Conservation (phyloP, 2,888 invertebrate genomes). For the Phengaris alcon region DNA sequence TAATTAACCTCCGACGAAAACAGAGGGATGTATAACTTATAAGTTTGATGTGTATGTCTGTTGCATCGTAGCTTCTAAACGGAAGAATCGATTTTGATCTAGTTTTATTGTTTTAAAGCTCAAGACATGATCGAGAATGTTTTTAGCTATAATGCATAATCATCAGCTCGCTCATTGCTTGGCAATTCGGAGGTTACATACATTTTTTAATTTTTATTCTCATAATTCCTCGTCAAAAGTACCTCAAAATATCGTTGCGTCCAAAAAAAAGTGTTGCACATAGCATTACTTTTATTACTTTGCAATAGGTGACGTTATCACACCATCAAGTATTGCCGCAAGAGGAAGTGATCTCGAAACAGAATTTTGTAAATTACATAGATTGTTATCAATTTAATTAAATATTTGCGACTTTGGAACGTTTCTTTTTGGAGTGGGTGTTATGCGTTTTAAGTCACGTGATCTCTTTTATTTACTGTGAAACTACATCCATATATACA, state of each 20-base stretch:
- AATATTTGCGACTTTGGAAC: slow-evolving; percentile 21
- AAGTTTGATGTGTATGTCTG: no score
- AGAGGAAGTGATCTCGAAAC: slow-evolving; percentile 16
- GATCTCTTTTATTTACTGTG: neutral
- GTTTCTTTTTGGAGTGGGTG: neutral
- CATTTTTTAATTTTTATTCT: no score
- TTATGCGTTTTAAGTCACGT: neutral
- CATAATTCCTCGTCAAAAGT: neutral
- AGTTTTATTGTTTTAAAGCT: no score
- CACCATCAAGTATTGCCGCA: neutral
- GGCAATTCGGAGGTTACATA: no score
- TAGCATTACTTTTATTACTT: slow-evolving; percentile 14
- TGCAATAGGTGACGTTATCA: slow-evolving; percentile 19
- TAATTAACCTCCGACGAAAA: no score
- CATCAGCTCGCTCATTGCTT: no score
- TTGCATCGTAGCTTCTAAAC: no score
- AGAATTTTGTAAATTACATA: slow-evolving; percentile 20
- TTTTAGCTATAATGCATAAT: no score
- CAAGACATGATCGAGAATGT: no score
- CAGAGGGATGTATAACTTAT: no score
- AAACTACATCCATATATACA: neutral
- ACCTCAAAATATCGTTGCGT: neutral
- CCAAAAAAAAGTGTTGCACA: neutral
- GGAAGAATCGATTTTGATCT: no score
- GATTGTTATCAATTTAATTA: slow-evolving; percentile 24